Conservation (phyloP, 2,797 vertebrate genomes). For the Danio tinwini region DNA sequence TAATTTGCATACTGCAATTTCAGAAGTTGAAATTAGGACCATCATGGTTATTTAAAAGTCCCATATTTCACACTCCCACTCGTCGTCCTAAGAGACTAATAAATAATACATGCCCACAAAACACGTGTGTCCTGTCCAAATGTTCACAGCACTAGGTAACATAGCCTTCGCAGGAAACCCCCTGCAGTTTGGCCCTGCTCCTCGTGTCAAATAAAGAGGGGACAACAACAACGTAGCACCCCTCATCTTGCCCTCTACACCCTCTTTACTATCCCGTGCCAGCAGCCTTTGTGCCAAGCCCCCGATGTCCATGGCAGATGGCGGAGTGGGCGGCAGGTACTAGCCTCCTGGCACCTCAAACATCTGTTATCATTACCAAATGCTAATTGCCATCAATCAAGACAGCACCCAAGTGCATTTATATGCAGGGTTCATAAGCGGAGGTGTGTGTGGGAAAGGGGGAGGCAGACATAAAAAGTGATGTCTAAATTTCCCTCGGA, state of each 20-base stretch:
- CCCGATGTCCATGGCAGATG: constrained; percentile 86
- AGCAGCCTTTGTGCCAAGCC: constrained; percentile 63
- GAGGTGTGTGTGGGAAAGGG: constrained; percentile 48
- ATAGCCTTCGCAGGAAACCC: constrained; percentile 41
- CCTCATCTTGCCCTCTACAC: constrained; percentile 42
- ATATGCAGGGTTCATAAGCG: constrained; percentile 74
- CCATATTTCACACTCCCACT: constrained; percentile 46
- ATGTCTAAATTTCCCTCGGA: constrained; percentile 81
- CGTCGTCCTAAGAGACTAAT: constrained; percentile 44
- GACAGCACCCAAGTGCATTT: constrained; percentile 88
- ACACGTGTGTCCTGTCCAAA: constrained; percentile 45
- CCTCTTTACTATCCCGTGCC: constrained; percentile 55
- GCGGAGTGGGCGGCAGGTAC: constrained; percentile 87
- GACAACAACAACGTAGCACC: constrained; percentile 47
- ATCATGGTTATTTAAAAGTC: constrained; percentile 44
- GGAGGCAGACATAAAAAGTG: constrained; percentile 65
- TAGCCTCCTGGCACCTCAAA: constrained; percentile 90
- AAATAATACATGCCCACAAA: constrained; percentile 50
- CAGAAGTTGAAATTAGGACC: constrained; percentile 33
- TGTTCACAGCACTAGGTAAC: constrained; percentile 44
- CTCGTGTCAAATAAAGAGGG: constrained; percentile 50
- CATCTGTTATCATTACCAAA: constrained; percentile 94
- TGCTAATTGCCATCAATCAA: constrained; percentile 96
- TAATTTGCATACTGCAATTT: constrained; percentile 16
- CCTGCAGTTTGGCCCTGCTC: constrained; percentile 45